Evolutionary conservation across 2,888 invertebrate genomes (phyloP).

Genomic region (Epinotia ramella): DNA sequence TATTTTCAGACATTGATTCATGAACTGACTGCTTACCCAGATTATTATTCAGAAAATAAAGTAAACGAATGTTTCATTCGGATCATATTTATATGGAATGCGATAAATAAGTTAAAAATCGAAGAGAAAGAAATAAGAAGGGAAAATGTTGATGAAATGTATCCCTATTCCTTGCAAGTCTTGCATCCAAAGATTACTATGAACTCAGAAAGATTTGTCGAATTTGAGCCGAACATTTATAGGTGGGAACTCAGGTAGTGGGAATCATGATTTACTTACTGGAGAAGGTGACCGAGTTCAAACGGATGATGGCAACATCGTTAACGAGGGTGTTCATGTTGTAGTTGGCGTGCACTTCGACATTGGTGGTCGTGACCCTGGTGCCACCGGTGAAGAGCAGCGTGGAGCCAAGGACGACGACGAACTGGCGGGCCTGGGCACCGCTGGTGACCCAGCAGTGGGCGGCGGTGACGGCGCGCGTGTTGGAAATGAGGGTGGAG

Average conservation of each 20-base stretch:
- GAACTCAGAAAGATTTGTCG: too few relatives aligned
- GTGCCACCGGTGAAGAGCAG: constrained; percentile 47
- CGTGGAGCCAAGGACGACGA: constrained; percentile 47
- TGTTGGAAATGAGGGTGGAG: constrained; percentile 54
- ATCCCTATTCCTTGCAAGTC: too few relatives aligned
- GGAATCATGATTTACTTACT: constrained; percentile 40
- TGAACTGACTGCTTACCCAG: too few relatives aligned
- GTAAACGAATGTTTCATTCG: too few relatives aligned
- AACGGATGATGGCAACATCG: constrained; percentile 48
- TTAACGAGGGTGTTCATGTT: constrained; percentile 36
- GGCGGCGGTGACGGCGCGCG: constrained; percentile 55
- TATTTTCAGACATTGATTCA: background rate
- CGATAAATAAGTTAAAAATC: too few relatives aligned
- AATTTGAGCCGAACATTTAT: too few relatives aligned
- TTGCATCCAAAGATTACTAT: too few relatives aligned
- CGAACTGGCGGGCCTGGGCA: constrained; percentile 43
- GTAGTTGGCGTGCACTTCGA: constrained; percentile 40
- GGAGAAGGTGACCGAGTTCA: constrained; percentile 38
- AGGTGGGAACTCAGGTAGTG: background rate
- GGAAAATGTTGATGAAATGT: too few relatives aligned
- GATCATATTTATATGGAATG: too few relatives aligned
- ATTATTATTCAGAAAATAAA: too few relatives aligned
- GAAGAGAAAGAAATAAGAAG: too few relatives aligned
- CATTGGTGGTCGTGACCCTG: constrained; percentile 43
- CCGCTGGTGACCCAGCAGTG: constrained; percentile 57